A percentile compares a stretch with the other conserved stretches of the same genome.
Evolutionary conservation across 1,140 invertebrate genomes (phyloP).

Genomic region (Harlomillsia oculata): DNA sequence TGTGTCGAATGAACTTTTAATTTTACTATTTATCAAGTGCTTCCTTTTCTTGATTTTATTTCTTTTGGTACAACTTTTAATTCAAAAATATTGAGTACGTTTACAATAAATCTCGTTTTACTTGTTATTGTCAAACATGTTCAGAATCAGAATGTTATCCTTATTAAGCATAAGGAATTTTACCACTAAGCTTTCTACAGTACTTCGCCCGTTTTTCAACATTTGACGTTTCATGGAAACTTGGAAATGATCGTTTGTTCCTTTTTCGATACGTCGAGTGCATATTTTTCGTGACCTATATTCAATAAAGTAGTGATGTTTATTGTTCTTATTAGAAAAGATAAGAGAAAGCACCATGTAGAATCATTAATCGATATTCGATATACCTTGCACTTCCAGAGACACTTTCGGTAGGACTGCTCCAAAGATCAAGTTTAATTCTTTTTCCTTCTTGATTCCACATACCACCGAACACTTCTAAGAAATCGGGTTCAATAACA

Average conservation of each 20-base stretch:
- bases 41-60: no score
- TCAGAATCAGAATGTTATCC: no score
- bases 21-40: no score
- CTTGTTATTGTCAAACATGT: no score
- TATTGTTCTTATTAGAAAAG: background rate
- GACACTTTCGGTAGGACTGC: constrained; percentile 1
- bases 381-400: background rate
- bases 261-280: constrained; percentile 83
- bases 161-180: no score
- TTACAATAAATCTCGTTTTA: no score
- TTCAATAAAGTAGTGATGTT: no score
- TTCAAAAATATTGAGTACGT: no score
- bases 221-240: constrained; percentile 76
- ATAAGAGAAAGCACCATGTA: background rate
- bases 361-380: no score
- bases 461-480: constrained; percentile 79
- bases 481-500: constrained; percentile 74
- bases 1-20: no score
- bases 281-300: constrained; percentile 69
- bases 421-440: constrained; percentile 55
- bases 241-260: constrained; percentile 82
- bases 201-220: constrained; percentile 52
- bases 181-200: no score
- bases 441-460: constrained; percentile 69
- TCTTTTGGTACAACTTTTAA: no score